A percentile compares a stretch with the other conserved stretches of the same genome.
Evolutionary conservation across 2,113 vertebrate genomes (phyloP).

Genomic region (Marcusenius ussheri): DNA sequence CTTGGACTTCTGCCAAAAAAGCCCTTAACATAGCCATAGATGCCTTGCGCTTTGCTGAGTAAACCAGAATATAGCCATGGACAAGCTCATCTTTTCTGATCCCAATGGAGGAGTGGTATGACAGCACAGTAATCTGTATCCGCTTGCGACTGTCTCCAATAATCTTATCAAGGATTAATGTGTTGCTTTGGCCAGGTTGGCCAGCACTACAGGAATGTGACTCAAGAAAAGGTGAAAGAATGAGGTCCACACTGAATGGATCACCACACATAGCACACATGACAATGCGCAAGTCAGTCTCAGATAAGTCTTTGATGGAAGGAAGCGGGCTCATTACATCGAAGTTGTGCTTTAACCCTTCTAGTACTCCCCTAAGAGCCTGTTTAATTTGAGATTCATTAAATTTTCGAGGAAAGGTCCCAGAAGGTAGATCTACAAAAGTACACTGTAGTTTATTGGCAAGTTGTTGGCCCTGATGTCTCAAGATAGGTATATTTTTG

Average conservation of each 20-base stretch:
- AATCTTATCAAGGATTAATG: conserved; percentile 93
- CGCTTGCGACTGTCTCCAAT: conserved; percentile 85
- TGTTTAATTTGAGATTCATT: conserved; percentile 95
- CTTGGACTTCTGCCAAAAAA: conserved; percentile 92
- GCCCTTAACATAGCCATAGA: conserved; percentile 97
- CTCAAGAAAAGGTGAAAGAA: conserved; percentile 94
- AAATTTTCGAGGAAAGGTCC: conserved; percentile 89
- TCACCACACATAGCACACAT: conserved; percentile 99
- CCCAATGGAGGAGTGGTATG: conserved; percentile 93
- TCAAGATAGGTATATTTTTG: conserved; percentile 91
- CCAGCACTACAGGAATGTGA: conserved; percentile 92
- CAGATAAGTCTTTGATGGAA: conserved; percentile 88
- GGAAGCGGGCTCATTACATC: conserved; percentile 84
- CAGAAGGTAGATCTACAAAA: conserved; percentile 87
- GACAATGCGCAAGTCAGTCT: conserved; percentile 90
- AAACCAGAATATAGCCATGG: conserved; percentile 97
- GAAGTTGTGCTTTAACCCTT: conserved; percentile 87
- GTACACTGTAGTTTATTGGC: conserved; percentile 97
- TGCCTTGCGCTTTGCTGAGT: conserved; percentile 90
- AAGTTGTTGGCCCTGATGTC: conserved; percentile 93
- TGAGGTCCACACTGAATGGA: conserved; percentile 94
- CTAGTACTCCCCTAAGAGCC: conserved; percentile 83
- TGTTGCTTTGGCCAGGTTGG: conserved; percentile 90
- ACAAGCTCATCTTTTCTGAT: conserved; percentile 94
- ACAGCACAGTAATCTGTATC: conserved; percentile 92